These are phyloP conservation scores for Pollimyrus isidori DNA, from an alignment of 2,113 vertebrate species.

Conservation along the genomic window DNA sequence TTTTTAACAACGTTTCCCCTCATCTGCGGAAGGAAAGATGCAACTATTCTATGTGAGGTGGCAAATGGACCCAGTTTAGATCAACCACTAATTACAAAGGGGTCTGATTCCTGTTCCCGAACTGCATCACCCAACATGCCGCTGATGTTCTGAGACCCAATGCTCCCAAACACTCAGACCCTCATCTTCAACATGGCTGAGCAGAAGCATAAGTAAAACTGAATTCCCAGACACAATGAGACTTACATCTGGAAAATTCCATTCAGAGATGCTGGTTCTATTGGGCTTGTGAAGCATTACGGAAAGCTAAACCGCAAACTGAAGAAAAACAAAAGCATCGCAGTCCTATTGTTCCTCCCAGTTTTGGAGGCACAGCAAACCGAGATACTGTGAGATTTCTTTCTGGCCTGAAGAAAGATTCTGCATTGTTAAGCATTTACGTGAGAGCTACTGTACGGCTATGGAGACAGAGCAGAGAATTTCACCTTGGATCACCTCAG, in stretches of 20 bases:
- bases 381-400: not conserved
- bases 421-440: not conserved
- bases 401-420: not conserved
- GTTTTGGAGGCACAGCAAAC: not conserved
- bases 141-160: not conserved
- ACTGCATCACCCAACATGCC: not conserved
- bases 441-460: not conserved
- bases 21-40: no score
- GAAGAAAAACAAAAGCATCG: not conserved
- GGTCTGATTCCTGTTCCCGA: not conserved
- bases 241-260: not conserved
- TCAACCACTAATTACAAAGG: not conserved
- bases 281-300: not conserved
- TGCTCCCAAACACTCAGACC: not conserved
- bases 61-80: not conserved
- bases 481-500: not conserved
- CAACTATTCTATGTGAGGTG: not conserved
- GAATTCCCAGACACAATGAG: not conserved
- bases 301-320: not conserved
- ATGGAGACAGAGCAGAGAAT: not conserved
- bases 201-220: not conserved
- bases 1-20: no score
- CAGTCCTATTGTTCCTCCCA: not conserved
- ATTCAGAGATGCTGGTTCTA: not conserved
- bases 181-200: not conserved